A percentile compares a stretch with the other conserved stretches of the same genome.
Evolutionary conservation across 2,888 invertebrate genomes (phyloP).

Genomic region (Willowsia nigromaculata): DNA sequence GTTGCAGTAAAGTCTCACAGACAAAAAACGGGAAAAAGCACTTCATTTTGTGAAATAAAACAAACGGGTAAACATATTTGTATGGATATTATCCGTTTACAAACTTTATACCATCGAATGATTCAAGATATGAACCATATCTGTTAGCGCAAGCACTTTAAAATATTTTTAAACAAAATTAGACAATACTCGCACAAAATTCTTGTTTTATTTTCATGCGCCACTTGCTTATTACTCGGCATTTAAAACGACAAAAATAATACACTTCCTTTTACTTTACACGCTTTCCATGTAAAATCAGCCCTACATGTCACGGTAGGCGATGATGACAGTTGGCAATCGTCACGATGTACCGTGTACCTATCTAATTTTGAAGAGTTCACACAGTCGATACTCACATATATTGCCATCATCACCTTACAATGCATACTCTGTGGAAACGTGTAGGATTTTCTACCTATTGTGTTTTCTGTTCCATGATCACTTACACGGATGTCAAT

Average conservation of each 20-base stretch:
- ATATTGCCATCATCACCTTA: conserved; percentile 24
- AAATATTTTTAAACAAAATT: background rate
- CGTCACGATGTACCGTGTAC: conserved; percentile 46
- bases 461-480: conserved; percentile 9
- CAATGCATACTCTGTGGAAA: background rate
- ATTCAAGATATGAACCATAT: conserved; percentile 39
- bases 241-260: background rate
- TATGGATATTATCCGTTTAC: conserved; percentile 3
- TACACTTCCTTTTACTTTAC: conserved; percentile 9
- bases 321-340: conserved; percentile 70
- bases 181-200: conserved; percentile 26
- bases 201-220: conserved; percentile 28
- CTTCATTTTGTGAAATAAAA: conserved; percentile 23
- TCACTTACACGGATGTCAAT: conserved; percentile 55
- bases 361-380: conserved; percentile 25
- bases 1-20: background rate
- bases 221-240: background rate
- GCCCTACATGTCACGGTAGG: conserved; percentile 39
- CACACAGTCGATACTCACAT: conserved; percentile 9
- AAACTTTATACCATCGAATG: background rate
- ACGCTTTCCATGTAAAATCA: background rate
- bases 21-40: conserved; percentile 20
- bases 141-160: conserved; percentile 2
- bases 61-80: conserved; percentile 32
- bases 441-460: conserved; percentile 2